Evolutionary conservation across 2,113 vertebrate genomes (phyloP).

Genomic region (Mystacornis crossleyi): DNA sequence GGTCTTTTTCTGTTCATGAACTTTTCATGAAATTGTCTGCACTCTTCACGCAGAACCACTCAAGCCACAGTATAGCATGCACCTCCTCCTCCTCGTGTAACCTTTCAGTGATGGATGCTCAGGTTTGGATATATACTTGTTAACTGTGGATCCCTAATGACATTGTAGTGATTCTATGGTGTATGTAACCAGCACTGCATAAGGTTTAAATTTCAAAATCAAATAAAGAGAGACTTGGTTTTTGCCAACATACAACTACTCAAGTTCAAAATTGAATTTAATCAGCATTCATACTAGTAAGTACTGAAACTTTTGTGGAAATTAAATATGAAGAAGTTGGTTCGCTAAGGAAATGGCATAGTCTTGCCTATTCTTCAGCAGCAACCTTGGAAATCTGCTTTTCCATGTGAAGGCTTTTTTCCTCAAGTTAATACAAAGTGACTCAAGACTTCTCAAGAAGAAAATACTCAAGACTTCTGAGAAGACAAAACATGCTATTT

Average conservation of each 20-base stretch:
- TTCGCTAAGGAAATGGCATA: not conserved
- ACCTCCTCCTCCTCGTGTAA: not conserved
- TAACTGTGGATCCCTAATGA: not conserved
- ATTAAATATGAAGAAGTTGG: not conserved
- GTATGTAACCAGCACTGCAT: not conserved
- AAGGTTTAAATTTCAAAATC: not conserved
- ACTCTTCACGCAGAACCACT: not conserved
- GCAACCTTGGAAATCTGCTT: not conserved
- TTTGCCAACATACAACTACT: not conserved
- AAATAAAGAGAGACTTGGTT: not conserved
- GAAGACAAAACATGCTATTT: not conserved
- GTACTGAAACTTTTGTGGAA: not conserved
- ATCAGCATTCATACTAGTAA: not conserved
- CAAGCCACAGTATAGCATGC: rapidly evolving
- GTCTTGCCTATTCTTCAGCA: not conserved
- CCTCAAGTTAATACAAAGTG: not conserved
- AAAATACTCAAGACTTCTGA: not conserved
- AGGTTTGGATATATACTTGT: not conserved
- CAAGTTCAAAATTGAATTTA: not conserved
- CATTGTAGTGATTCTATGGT: not conserved
- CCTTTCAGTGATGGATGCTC: not conserved
- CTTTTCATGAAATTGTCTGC: not conserved
- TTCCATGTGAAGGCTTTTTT: not conserved
- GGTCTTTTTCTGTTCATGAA: not conserved
- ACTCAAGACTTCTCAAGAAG: not conserved